Conservation (phyloP, 1,140 invertebrate genomes). For the Hyles euphorbiae region DNA sequence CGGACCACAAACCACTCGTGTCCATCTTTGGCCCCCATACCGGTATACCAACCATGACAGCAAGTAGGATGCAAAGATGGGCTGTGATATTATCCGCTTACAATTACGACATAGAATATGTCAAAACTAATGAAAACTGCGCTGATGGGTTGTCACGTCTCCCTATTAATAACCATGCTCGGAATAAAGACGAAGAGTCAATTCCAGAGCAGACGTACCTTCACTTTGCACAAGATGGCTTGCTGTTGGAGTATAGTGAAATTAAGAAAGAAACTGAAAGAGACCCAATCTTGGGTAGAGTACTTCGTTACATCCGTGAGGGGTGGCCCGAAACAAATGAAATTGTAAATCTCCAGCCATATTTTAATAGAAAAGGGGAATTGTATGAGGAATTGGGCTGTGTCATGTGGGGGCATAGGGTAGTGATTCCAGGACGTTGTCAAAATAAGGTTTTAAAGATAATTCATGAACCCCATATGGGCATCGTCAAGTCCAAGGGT, state of each 20-base stretch:
- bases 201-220: conserved; percentile 24
- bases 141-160: conserved; percentile 21
- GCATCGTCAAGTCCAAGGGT: conserved; percentile 49
- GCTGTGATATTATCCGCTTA: conserved; percentile 11
- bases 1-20: no score
- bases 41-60: no score
- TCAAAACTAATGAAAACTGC: conserved; percentile 11
- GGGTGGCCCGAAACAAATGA: no score
- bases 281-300: no score
- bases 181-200: background rate
- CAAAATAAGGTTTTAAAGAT: conserved; percentile 8
- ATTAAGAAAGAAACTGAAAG: conserved; percentile 14
- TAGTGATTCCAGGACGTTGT: no score
- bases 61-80: no score
- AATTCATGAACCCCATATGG: conserved; percentile 30
- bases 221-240: conserved; percentile 15
- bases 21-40: no score
- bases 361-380: no score
- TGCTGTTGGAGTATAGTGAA: conserved; percentile 30
- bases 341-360: no score
- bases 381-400: no score
- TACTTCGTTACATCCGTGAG: no score
- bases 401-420: no score
- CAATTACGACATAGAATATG: conserved; percentile 9
- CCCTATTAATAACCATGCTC: background rate